Evolutionary conservation across 2,797 vertebrate species (phyloP).

Genomic region (Falco biarmicus): DNA sequence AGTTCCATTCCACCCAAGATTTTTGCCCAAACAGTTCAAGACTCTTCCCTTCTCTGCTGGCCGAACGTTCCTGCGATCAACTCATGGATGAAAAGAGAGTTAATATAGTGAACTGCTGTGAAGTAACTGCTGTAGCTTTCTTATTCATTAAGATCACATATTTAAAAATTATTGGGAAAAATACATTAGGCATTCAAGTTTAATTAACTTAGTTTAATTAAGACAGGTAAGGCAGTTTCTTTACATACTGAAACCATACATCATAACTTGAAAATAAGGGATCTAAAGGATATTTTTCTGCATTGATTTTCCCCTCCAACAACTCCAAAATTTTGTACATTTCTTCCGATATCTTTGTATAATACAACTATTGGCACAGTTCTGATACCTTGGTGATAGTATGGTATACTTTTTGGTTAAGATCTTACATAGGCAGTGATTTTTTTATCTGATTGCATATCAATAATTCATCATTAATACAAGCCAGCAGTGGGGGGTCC

Average conservation of each 20-base stretch:
- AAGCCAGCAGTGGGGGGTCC: not conserved
- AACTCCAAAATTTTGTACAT: not conserved
- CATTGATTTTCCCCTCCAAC: not conserved
- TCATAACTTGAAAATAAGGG: not conserved
- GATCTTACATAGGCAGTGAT: not conserved
- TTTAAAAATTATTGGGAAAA: not conserved
- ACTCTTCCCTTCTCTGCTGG: not conserved
- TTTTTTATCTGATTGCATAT: not conserved
- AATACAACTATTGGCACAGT: not conserved
- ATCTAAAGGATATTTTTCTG: not conserved
- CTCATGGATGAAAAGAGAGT: rapidly evolving
- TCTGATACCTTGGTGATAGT: too few species aligned
- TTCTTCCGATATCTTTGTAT: not conserved
- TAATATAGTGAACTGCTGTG: not conserved
- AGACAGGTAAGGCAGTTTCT: not conserved
- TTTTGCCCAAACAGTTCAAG: not conserved
- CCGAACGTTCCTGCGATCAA: not conserved
- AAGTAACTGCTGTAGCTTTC: not conserved
- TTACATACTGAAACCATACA: not conserved
- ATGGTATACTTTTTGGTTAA: not conserved
- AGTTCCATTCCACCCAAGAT: not conserved
- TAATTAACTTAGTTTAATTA: not conserved
- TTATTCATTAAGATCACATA: not conserved
- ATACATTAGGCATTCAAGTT: not conserved
- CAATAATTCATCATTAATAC: not conserved